Conservation (phyloP, 2,888 invertebrate genomes). For the Temnothorax ravouxi region DNA sequence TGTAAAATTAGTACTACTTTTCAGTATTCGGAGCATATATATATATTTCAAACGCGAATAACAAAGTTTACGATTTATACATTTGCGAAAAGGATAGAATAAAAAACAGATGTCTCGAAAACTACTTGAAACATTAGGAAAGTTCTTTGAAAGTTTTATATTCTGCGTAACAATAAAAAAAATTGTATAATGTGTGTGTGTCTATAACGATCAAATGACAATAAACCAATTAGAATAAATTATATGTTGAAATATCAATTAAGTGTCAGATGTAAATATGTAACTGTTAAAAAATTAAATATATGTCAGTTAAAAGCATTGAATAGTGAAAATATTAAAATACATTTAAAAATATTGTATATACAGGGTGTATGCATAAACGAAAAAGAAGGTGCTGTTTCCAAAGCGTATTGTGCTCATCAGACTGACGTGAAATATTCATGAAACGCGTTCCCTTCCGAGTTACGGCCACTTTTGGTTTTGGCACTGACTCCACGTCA, state of each 20-base stretch:
- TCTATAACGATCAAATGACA: background rate
- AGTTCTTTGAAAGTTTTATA: background rate
- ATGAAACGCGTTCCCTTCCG: conserved; percentile 23
- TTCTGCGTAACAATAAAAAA: background rate
- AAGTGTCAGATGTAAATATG: background rate
- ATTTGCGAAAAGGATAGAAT: background rate
- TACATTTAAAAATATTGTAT: background rate
- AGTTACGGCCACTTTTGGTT: conserved; percentile 47
- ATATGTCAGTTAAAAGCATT: conserved; percentile 3
- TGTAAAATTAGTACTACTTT: background rate
- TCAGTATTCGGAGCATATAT: background rate
- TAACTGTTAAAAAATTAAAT: background rate
- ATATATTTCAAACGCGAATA: background rate
- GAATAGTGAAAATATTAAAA: background rate
- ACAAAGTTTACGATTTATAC: background rate
- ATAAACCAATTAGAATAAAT: background rate
- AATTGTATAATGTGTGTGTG: background rate
- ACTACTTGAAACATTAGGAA: conserved; percentile 7
- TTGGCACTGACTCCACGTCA: conserved; percentile 33
- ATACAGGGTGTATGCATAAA: background rate
- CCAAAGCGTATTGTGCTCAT: background rate
- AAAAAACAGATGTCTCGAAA: background rate
- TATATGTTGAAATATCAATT: background rate
- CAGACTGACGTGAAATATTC: conserved; percentile 26
- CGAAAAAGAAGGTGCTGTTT: background rate